Evolutionary conservation across 2,113 vertebrate genomes (phyloP), one percentile per base, ranked within the genome.

Genomic region (Steatornis caripensis): DNA sequence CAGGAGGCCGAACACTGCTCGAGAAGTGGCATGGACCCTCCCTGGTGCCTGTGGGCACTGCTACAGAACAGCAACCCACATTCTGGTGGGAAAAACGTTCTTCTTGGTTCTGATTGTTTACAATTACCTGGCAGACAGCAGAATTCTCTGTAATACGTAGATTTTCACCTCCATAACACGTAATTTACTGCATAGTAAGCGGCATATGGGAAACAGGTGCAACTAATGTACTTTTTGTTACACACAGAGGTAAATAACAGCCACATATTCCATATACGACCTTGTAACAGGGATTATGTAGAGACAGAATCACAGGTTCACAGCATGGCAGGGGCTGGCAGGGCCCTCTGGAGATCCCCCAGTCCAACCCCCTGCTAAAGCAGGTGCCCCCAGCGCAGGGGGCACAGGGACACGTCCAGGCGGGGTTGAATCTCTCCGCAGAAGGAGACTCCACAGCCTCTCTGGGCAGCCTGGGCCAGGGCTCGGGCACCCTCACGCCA

Each of bases 161-260:
- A 55, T 71, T 78, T 78, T 22, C 71, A 71, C 32, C 48, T 36
- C 64, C 36, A 3, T 19, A 41, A 78, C 30, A 61, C 24, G 41
- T 57, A 62, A 95, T 93, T 81, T 64, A 29, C 41, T 70, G 64
- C 72, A 90, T 15, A 92, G 68, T 41, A 94, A 84, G 48, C 2
- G 21, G 64, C 29, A 66, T 23, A 36, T 9, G 15, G 65, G 66
- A 78, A 89, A 51, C 3, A 10, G n/a, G 22, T 22, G 23, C 20
- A 84, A 87, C 70, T 46, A 36, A 76, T 2, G 6, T 30, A 18
- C 14, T 51, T 79, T 36, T 60, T 32, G 41, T n/a, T 65, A 57
- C 6, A 66, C 1, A 6, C 15, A 4, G 1, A 48, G 53, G 37
- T 12, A 76, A 94, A 19, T 15, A 76, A n/a, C 16, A 75, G 37